phyloP scores from a whole-genome alignment of 2,797 vertebrate genomes.

The Sebastes diaconus region DNA sequence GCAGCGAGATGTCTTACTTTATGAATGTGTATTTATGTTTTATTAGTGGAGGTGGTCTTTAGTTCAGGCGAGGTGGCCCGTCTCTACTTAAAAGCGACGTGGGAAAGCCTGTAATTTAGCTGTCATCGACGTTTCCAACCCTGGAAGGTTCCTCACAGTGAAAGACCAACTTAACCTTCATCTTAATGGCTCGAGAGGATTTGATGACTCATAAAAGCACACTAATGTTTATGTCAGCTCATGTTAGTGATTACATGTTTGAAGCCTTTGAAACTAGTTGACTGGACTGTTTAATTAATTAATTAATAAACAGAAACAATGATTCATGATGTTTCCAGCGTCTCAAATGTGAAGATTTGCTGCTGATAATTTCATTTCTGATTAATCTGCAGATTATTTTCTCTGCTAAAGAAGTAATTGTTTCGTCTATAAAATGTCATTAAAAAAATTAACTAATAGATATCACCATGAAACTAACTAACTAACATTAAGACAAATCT shows the following conservation, averaged over 20 bases:
- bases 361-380: background rate
- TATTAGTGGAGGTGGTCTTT: background rate
- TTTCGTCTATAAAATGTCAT: background rate
- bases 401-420: too few relatives aligned
- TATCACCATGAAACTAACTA: background rate
- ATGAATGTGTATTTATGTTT: background rate
- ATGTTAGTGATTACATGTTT: background rate
- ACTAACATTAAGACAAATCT: background rate
- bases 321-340: background rate
- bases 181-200: background rate
- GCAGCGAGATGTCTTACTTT: background rate
- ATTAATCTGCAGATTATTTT: background rate
- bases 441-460: background rate
- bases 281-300: background rate
- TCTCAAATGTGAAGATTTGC: background rate
- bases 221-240: background rate
- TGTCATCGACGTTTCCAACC: background rate
- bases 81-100: background rate
- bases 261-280: background rate
- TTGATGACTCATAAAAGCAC: background rate
- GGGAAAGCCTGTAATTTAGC: conserved; percentile 8
- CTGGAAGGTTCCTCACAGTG: background rate
- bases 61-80: background rate
- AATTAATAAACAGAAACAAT: background rate
- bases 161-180: background rate